Base-by-base conservation (phyloP, 92 coral and sea anemone genomes). In the Zoanthus gigantus region DNA sequence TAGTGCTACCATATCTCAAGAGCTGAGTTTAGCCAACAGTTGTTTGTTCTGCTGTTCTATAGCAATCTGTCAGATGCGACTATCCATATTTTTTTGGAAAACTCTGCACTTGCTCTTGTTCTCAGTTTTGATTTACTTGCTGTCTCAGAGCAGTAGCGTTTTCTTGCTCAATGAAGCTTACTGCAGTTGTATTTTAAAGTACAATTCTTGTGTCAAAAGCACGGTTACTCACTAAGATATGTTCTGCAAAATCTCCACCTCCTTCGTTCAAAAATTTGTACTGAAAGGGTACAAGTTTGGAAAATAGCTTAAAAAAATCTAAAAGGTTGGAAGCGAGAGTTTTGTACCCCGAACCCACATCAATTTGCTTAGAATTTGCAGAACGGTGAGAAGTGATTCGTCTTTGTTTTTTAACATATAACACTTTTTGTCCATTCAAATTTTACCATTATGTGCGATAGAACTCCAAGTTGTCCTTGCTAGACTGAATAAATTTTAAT, bases 11-110 rank as follows among this genome's bases (percentile, higher is more conserved):
- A 89, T 73, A 66, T 92, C 95, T 30, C 91, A 92, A 53, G 69
- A 86, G 81, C 95, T 90, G 29, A 92, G 86, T 73, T 89, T 92
- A 14, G 87, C 75, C 71, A 92, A 69, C 48, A 92, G 71, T 71
- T 76, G 87, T 60, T 86, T 71, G 54, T 92, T 86, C 75, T 92
- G 90, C 60, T 89, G 81, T 42, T 52, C 82, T 23, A 53, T 47
- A 15, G 95, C 95, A 82, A 83, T 79, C 75, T 71, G 56, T 17
- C 92, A 77, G 9, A 92, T 79, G 58, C 89, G 80, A 79, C 57
- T 17, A 86, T 92, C 92, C 92, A 89, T 34, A 29, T 16, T 15
- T 57, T 50, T 32, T 73, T 50, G 48, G 28, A 66, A 54, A 11
- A 54, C 60, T 54, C 10, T n/a, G 53, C 72, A 54, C 74, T 74